These are phyloP conservation scores for Arizona elegans DNA, from an alignment of 2,113 vertebrate species.

Conservation along the genomic window DNA sequence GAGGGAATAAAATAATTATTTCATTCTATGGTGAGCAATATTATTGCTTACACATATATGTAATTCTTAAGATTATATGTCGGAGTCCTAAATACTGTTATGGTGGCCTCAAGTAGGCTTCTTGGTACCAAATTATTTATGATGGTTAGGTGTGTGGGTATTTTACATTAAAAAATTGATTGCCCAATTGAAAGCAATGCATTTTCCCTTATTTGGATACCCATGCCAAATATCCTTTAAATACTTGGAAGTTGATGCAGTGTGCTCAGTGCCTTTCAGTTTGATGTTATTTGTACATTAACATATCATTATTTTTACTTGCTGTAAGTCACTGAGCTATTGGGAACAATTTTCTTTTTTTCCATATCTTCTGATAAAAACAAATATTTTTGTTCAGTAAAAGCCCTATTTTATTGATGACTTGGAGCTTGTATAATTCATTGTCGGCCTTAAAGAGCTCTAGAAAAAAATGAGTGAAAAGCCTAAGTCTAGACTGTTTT, in stretches of 20 bases:
- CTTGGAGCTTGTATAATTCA: constrained; percentile 66
- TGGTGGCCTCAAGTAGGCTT: constrained; percentile 84
- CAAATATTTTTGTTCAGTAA: constrained; percentile 66
- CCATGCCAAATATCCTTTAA: constrained; percentile 78
- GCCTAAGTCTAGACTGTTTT: constrained; percentile 68
- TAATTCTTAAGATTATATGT: constrained; percentile 79
- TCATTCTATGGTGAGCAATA: constrained; percentile 86
- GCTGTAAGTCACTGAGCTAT: constrained; percentile 80
- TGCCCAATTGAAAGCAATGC: constrained; percentile 66
- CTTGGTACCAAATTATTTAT: constrained; percentile 82
- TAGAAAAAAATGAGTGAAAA: constrained; percentile 63
- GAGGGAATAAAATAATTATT: constrained; percentile 90
- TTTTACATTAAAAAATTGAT: constrained; percentile 72
- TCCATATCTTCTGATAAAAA: constrained; percentile 57
- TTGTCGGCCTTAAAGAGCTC: constrained; percentile 74
- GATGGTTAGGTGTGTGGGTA: constrained; percentile 72
- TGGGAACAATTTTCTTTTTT: constrained; percentile 72
- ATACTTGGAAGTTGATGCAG: constrained; percentile 68
- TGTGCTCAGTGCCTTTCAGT: constrained; percentile 79
- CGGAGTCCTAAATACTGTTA: constrained; percentile 77
- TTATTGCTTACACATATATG: constrained; percentile 82
- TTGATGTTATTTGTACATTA: constrained; percentile 56
- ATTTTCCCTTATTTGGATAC: constrained; percentile 66
- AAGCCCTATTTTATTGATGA: constrained; percentile 63
- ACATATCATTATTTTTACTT: constrained; percentile 63